phyloP scores from a whole-genome alignment of 2,797 vertebrate species.

The Hippoglossus hippoglossus region DNA sequence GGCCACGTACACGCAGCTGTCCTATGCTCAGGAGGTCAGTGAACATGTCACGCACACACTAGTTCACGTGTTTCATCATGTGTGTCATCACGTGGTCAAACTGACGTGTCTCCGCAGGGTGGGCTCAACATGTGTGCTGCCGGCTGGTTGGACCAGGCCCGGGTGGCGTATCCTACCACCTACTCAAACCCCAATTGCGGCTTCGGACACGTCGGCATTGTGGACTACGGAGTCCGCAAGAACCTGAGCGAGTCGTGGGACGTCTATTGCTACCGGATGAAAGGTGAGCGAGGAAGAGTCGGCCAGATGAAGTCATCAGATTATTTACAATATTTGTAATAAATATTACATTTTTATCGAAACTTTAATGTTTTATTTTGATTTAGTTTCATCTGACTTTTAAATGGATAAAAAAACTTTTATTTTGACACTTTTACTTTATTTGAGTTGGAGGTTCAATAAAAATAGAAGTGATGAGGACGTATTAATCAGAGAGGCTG shows the following conservation, averaged over 20 bases:
- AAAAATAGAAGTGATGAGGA: neutral
- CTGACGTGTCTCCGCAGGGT: conserved; percentile 76
- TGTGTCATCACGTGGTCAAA: neutral
- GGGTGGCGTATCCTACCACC: conserved; percentile 91
- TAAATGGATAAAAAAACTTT: too few species aligned
- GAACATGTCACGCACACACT: conserved; percentile 4
- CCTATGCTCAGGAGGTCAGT: conserved; percentile 92
- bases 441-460: too few species aligned
- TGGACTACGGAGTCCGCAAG: conserved; percentile 89
- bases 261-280: conserved; percentile 92
- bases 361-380: too few species aligned
- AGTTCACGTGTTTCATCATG: neutral
- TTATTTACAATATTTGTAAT: too few species aligned
- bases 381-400: too few species aligned
- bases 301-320: too few species aligned
- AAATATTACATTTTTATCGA: too few species aligned
- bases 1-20: conserved; percentile 90
- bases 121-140: conserved; percentile 90
- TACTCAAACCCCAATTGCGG: conserved; percentile 90
- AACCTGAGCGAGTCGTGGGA: conserved; percentile 93
- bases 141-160: conserved; percentile 87
- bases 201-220: conserved; percentile 89
- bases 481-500: neutral
- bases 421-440: too few species aligned
- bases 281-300: conserved; percentile 81